phyloP scores from a whole-genome alignment of 2,888 invertebrate species.

The Phyllotreta cruciferae region DNA sequence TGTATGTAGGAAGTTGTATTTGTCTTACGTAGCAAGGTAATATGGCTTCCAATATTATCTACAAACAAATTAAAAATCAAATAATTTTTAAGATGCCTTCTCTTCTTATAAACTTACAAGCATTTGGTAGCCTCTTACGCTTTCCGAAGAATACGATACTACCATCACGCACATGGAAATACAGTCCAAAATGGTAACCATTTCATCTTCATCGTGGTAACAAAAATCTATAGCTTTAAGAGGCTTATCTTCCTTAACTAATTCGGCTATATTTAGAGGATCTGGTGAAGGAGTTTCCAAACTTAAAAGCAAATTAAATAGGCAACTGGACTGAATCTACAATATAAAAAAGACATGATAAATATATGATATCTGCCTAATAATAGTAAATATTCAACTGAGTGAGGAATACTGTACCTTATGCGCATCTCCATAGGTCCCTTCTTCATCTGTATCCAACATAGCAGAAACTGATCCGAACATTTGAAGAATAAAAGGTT shows the following conservation, averaged over 20 bases:
- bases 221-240: constrained; percentile 97
- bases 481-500: constrained; percentile 98
- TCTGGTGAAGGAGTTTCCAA: constrained; percentile 94
- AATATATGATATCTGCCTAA: too few relatives aligned
- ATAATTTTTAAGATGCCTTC: too few relatives aligned
- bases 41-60: constrained; percentile 96
- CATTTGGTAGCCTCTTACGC: constrained; percentile 90
- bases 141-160: constrained; percentile 97
- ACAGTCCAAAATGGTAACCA: constrained; percentile 95
- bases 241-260: constrained; percentile 90
- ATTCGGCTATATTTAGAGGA: constrained; percentile 89
- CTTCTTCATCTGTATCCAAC: constrained; percentile 88
- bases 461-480: constrained; percentile 98
- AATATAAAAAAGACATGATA: constrained; percentile 17
- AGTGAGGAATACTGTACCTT: too few relatives aligned
- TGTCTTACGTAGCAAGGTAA: constrained; percentile 94
- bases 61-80: constrained; percentile 41
- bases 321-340: constrained; percentile 77
- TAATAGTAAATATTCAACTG: too few relatives aligned
- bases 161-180: constrained; percentile 99
- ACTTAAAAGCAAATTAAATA: constrained; percentile 90
- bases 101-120: constrained; percentile 66
- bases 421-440: constrained; percentile 89
- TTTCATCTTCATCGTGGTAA: constrained; percentile 97
- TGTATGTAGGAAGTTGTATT: constrained; percentile 87